Evolutionary conservation across 1,140 invertebrate genomes (phyloP).

Genomic region (Hyles euphorbiae): DNA sequence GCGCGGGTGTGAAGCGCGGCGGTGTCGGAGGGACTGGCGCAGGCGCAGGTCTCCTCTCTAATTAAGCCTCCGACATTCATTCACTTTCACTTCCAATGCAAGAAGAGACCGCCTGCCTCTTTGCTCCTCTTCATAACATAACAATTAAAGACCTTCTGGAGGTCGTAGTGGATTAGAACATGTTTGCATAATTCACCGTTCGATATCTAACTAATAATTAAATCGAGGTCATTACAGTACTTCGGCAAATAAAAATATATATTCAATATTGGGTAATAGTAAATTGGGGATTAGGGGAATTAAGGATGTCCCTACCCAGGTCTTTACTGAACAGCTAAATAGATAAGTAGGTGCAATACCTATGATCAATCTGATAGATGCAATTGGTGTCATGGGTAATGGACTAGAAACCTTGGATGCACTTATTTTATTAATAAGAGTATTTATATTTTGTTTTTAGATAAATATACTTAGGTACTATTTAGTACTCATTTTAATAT

Average conservation of each 20-base stretch:
- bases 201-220: background rate
- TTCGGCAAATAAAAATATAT: background rate
- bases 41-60: conserved; percentile 65
- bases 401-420: too few relatives aligned
- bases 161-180: conserved; percentile 46
- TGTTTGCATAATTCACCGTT: conserved; percentile 4
- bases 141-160: conserved; percentile 63
- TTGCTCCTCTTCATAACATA: conserved; percentile 42
- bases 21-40: conserved; percentile 62
- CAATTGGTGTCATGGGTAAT: too few relatives aligned
- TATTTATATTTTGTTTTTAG: too few relatives aligned
- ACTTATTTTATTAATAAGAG: too few relatives aligned
- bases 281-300: too few relatives aligned
- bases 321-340: too few relatives aligned
- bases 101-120: conserved; percentile 48
- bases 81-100: conserved; percentile 74
- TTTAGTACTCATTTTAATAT: too few relatives aligned
- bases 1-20: conserved; percentile 52
- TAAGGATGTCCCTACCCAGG: too few relatives aligned
- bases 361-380: too few relatives aligned
- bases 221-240: background rate
- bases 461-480: too few relatives aligned
- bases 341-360: too few relatives aligned
- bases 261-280: too few relatives aligned
- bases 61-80: conserved; percentile 72